Evolutionary conservation across 2,797 vertebrate genomes (phyloP).

Genomic region (Clarias platycephalus): DNA sequence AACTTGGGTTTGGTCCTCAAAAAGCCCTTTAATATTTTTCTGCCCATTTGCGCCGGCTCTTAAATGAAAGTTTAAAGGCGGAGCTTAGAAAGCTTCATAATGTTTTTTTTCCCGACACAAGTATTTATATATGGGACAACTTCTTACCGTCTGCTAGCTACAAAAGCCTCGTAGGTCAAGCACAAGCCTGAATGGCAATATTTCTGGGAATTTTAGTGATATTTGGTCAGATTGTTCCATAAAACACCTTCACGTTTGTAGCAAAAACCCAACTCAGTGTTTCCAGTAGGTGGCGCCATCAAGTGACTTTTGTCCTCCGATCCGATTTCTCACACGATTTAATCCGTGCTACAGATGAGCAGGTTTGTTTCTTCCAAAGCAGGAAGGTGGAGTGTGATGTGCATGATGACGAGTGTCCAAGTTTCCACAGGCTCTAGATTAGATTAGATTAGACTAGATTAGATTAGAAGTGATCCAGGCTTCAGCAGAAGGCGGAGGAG

Average conservation of each 20-base stretch:
- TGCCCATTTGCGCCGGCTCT: background rate
- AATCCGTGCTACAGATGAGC: background rate
- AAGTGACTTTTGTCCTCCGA: background rate
- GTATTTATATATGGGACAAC: background rate
- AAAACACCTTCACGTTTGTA: constrained; percentile 1
- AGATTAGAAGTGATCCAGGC: constrained; percentile 30
- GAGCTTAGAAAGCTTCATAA: background rate
- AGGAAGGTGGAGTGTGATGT: constrained; percentile 2
- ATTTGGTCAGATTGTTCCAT: constrained; percentile 8
- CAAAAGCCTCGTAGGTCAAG: background rate
- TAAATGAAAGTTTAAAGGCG: background rate
- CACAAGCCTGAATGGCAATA: background rate
- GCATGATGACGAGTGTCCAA: background rate
- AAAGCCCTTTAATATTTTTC: constrained; percentile 4
- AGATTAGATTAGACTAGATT: constrained; percentile 9
- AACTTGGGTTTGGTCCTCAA: background rate
- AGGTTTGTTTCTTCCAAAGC: background rate
- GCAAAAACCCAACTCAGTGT: background rate
- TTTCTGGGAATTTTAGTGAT: background rate
- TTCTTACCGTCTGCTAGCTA: background rate
- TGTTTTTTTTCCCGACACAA: background rate
- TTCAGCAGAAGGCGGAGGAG: background rate
- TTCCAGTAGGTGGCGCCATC: constrained; percentile 4
- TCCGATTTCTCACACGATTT: background rate
- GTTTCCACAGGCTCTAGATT: background rate